A percentile compares a stretch with the other conserved stretches of the same genome.
Evolutionary conservation across 2,797 vertebrate species (phyloP).

Genomic region (Hafferia zeledoni): DNA sequence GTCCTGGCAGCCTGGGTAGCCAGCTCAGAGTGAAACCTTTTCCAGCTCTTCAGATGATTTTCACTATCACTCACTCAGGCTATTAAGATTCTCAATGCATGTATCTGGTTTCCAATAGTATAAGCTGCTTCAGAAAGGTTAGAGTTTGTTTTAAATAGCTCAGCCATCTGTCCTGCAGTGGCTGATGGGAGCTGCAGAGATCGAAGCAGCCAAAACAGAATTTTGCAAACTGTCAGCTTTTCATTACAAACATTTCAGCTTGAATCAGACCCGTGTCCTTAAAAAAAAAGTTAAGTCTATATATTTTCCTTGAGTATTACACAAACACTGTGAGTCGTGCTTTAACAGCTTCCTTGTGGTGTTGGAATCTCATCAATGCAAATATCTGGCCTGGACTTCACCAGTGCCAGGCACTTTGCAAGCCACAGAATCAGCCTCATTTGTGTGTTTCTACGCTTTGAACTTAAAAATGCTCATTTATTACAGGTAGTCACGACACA

Average conservation of each 20-base stretch:
- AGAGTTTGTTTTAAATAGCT: constrained; percentile 74
- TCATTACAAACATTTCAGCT: not conserved
- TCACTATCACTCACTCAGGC: not conserved
- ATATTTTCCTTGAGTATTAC: not conserved
- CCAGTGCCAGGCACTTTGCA: not conserved
- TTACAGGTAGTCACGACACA: not conserved
- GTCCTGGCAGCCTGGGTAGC: not conserved
- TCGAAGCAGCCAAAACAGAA: constrained; percentile 35
- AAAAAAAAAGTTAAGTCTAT: not conserved
- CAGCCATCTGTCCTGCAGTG: constrained; percentile 65
- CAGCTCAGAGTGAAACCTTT: not conserved
- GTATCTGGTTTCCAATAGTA: constrained; percentile 67
- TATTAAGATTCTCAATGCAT: constrained; percentile 11
- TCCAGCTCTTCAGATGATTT: not conserved
- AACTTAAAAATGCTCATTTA: not conserved
- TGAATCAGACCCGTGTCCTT: not conserved
- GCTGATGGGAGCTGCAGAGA: constrained; percentile 55
- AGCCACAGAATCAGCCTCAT: not conserved
- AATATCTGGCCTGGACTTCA: not conserved
- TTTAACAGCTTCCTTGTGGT: not conserved
- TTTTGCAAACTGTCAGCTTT: constrained; percentile 33
- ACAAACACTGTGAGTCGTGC: not conserved
- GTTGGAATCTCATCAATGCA: not conserved
- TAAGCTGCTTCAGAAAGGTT: constrained; percentile 68
- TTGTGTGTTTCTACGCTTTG: not conserved